phyloP scores from a whole-genome alignment of 37 sponge, comb jelly and placozoan genomes.

The Petrosia ficiformis region DNA sequence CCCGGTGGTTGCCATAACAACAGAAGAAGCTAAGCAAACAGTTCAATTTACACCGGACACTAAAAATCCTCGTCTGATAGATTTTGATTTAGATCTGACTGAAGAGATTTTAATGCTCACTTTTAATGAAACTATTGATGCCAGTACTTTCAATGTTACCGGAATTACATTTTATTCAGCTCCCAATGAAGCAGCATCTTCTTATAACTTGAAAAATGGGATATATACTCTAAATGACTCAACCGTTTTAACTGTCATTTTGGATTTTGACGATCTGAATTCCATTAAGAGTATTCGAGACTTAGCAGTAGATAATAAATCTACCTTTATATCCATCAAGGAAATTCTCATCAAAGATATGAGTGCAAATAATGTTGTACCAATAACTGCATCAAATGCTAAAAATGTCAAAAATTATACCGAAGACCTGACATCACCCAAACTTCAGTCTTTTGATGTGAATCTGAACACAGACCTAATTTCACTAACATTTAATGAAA shows the following conservation, averaged over 20 bases:
- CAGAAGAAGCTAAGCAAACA: constrained; percentile 29
- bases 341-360: constrained; percentile 64
- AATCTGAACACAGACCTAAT: constrained; percentile 71
- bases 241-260: constrained; percentile 44
- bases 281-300: constrained; percentile 52
- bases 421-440: constrained; percentile 48
- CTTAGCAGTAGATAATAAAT: constrained; percentile 40
- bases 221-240: constrained; percentile 51
- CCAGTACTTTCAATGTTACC: constrained; percentile 50
- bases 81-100: constrained; percentile 70
- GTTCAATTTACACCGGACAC: constrained; percentile 28
- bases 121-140: constrained; percentile 83
- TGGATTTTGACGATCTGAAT: constrained; percentile 74
- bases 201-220: constrained; percentile 20
- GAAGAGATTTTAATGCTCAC: constrained; percentile 66
- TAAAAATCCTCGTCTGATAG: constrained; percentile 53
- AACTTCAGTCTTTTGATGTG: constrained; percentile 65
- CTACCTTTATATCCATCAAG: constrained; percentile 44
- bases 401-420: constrained; percentile 32
- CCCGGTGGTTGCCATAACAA: constrained; percentile 51
- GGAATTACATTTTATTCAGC: constrained; percentile 53
- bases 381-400: constrained; percentile 26
- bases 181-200: not conserved
- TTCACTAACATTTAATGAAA: constrained; percentile 83
- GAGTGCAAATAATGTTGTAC: constrained; percentile 39